Evolutionary conservation across 2,888 invertebrate species (phyloP).

Genomic region (Diabrotica balteata): DNA sequence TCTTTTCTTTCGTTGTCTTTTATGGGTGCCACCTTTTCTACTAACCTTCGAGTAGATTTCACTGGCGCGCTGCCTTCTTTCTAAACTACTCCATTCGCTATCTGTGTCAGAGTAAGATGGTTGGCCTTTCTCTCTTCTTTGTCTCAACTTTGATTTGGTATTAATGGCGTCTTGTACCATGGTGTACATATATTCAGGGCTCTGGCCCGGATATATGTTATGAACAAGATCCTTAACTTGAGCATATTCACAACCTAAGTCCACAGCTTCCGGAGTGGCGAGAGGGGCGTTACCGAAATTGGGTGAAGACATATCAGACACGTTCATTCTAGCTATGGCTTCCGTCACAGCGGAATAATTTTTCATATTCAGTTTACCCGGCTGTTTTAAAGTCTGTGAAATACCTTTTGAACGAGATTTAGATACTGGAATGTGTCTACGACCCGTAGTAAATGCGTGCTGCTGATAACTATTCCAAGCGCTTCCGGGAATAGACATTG

Average conservation of each 20-base stretch:
- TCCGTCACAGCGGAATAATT: constrained; percentile 89
- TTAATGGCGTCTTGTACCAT: constrained; percentile 58
- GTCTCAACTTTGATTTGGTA: constrained; percentile 67
- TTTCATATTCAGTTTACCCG: constrained; percentile 88
- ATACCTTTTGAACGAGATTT: constrained; percentile 73
- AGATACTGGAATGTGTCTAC: constrained; percentile 67
- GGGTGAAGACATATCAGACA: constrained; percentile 63
- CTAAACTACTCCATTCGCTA: constrained; percentile 81
- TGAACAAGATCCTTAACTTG: constrained; percentile 71
- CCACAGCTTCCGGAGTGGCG: constrained; percentile 79
- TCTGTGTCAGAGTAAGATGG: constrained; percentile 87
- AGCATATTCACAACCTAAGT: constrained; percentile 77
- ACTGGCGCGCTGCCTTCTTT: constrained; percentile 67
- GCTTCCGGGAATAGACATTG: constrained; percentile 58
- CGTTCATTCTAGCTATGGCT: constrained; percentile 77
- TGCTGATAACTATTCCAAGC: constrained; percentile 72
- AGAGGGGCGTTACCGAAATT: constrained; percentile 74
- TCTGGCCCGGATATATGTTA: constrained; percentile 61
- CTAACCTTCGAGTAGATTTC: constrained; percentile 72
- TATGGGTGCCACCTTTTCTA: constrained; percentile 72
- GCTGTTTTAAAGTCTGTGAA: constrained; percentile 80
- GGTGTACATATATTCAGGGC: constrained; percentile 72
- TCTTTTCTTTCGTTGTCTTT: constrained; percentile 75
- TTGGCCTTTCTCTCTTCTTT: constrained; percentile 70
- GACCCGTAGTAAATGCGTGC: constrained; percentile 75